Base-by-base conservation (phyloP, 2,888 invertebrate species). In the Tipula helvola region DNA sequence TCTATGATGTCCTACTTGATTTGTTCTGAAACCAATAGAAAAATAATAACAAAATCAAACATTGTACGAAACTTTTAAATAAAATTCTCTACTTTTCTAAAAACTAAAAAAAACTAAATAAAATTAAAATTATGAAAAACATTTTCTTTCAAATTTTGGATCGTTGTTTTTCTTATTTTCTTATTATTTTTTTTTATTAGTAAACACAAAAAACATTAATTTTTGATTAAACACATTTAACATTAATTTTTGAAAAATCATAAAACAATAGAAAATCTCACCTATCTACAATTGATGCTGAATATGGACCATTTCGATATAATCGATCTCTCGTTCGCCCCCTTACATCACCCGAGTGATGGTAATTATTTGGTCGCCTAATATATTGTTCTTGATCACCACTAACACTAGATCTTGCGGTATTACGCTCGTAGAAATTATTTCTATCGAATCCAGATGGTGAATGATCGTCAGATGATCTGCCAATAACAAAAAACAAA, bases 381-480 rank as follows among this genome's bases (percentile, higher is more conserved):
- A 89, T 89, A 88, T 89, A 90, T 88, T 89, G 89, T 88, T 90
- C 90, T 87, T 89, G 88, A 88, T 90, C 90, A 88, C 89, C 90
- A 89, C 89, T 89, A 90, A 90, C 89, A 89, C 90, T 84, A 85
- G 39, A 42, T 52, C 52, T 57, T 36, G 52, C 91, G 88, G 90
- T 89, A 90, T 89, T 91, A 89, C 92, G 91, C 89, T 92, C 92
- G 90, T 90, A 91, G 89, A 90, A 91, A 89, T 89, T 89, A 89
- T 90, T 90, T 89, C 91, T 90, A 89, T 91, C 90, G 89, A 91
- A 91, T 89, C 90, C 91, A 89, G 91, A 91, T 90, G 92, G 91
- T 90, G 90, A 90, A 88, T 90, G 90, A 89, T 92, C 91, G 89
- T 92, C 91, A 89, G 91, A 91, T 90, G 91, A 92, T 91, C 91